Evolutionary conservation across 2,888 invertebrate genomes (phyloP), one percentile per base, ranked within the genome.

Genomic region (Acrocyrtus sp.): DNA sequence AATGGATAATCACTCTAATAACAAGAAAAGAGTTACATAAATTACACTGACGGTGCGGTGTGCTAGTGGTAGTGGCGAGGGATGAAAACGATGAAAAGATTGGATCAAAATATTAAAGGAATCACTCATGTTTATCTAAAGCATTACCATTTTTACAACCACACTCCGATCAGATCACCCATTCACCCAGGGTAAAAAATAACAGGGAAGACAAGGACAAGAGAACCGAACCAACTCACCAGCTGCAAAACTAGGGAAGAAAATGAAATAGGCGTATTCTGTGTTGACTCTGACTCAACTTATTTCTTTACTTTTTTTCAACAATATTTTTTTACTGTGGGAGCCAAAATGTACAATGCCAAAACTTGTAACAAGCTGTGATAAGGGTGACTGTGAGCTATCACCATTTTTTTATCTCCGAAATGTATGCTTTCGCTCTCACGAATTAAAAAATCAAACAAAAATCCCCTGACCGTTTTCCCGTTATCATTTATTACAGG

Each of bases 51-150:
- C n/a, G n/a, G n/a, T n/a, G n/a, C n/a, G n/a, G n/a, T n/a, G n/a
- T n/a, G n/a, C n/a, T n/a, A n/a, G n/a, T n/a, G n/a, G n/a, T n/a
- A n/a, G n/a, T n/a, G n/a, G n/a, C n/a, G n/a, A n/a, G n/a, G n/a
- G n/a, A n/a, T n/a, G n/a, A n/a, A n/a, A n/a, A n/a, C 50, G 66
- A 56, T 65, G 65, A 66, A 66, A 66, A 66, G 66, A 66, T 66
- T 66, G 66, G 66, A 66, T 66, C 66, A 66, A 66, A 66, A 57
- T 66, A 66, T 66, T 66, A 66, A 56, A 43, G 66, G 66, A 66
- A 66, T 66, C 57, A 56, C 47, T 51, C 58, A 51, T 58, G 67
- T 67, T 67, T 58, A 67, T 58, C 67, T 67, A 58, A 58, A 51
- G 58, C 29, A 66, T 66, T 66, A 66, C 57, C 26, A 51, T 19